Evolutionary conservation across 2,113 vertebrate species (phyloP), one percentile per base, ranked within the genome.

Genomic region (Lota lota): DNA sequence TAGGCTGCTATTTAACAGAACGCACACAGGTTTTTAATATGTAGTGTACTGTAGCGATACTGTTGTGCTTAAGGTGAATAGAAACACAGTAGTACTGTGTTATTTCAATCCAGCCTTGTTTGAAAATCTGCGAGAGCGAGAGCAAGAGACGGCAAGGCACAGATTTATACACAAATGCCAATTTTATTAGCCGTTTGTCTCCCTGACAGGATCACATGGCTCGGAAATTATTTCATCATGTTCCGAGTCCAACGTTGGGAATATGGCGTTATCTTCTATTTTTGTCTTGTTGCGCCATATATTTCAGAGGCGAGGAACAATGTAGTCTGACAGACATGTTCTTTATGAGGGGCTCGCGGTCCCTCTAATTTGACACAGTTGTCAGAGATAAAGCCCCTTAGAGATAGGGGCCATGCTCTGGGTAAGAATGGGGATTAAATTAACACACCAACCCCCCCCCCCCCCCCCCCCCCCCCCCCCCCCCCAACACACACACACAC

Each of bases 281-380:
- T 90, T 88, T 84, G 84, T 89, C 88, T 83, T 80, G 75, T 84
- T 83, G 80, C 24, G 82, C 84, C 81, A 69, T 87, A 86, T 87
- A 89, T 90, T 88, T 89, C 87, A 81, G 82, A 83, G 85, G 83
- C 83, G 82, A 80, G 83, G 88, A 89, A 89, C 88, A 90, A 89
- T 89, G 88, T 88, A 84, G 79, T 85, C 89, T 89, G 89, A 90
- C 89, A 89, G 89, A 89, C 89, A 90, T 90, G 88, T 90, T 90
- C 88, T 90, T 90, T 90, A 88, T 88, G 88, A 90, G 89, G 87
- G 85, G 85, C 88, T 90, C 85, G 84, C 88, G 89, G 87, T 88
- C 84, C 84, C 89, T 89, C 88, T 90, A 90, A 90, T 90, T 90
- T 90, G 89, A 90, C 89, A 90, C 89, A 90, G 88, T 90, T 90